Conservation (phyloP, 2,797 vertebrate genomes). For the Synanceia verrucosa region DNA sequence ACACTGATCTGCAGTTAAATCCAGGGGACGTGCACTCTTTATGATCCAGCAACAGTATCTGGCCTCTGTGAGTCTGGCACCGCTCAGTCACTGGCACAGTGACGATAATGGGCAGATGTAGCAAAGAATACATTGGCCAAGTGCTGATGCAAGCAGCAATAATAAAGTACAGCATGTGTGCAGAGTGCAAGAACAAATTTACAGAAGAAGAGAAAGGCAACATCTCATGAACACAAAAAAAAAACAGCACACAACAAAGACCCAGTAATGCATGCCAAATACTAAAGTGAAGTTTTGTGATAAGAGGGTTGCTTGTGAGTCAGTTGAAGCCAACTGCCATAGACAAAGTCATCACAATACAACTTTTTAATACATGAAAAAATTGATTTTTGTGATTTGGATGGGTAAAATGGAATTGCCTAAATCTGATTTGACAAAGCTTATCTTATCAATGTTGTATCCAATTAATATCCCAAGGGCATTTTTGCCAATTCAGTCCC, state of each 20-base stretch:
- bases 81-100: constrained; percentile 19
- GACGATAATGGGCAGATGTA: constrained; percentile 51
- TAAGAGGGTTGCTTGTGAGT: neutral
- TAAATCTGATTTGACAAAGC: constrained; percentile 33
- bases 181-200: neutral
- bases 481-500: constrained; percentile 33
- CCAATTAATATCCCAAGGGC: constrained; percentile 43
- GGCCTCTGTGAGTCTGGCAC: constrained; percentile 26
- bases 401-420: constrained; percentile 8
- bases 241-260: neutral
- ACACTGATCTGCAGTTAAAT: constrained; percentile 42
- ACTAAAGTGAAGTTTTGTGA: neutral
- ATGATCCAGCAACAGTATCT: constrained; percentile 43
- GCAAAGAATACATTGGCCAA: constrained; percentile 26
- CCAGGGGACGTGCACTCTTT: constrained; percentile 42
- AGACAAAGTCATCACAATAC: constrained; percentile 14
- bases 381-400: constrained; percentile 1
- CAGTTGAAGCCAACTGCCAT: constrained; percentile 13
- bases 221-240: neutral
- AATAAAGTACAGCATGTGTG: constrained; percentile 32
- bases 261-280: neutral
- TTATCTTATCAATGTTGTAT: constrained; percentile 25
- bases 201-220: constrained; percentile 3
- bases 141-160: constrained; percentile 37
- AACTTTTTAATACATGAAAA: constrained; percentile 10